Percentiles rank a stretch among this genome's conserved stretches.
Conservation (phyloP, 1,140 invertebrate species). For the Hirudo medicinalis region DNA sequence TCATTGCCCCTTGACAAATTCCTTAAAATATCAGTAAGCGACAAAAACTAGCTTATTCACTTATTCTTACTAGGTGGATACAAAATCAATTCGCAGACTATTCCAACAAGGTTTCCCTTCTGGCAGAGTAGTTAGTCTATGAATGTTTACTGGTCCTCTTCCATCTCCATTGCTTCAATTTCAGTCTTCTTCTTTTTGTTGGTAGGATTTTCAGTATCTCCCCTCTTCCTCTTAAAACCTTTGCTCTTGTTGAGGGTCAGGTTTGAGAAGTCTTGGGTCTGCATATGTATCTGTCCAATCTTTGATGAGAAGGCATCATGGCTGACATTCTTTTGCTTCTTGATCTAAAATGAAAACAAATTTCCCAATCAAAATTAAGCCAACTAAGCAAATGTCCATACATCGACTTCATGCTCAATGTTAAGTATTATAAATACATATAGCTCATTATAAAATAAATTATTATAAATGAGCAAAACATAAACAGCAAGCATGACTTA, state of each 20-base stretch:
- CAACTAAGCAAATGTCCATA: neutral
- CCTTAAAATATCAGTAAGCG: too few species aligned
- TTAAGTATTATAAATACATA: neutral
- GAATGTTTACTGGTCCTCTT: too few species aligned
- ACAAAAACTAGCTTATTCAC: too few species aligned
- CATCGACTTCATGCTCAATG: neutral
- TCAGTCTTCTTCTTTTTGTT: neutral
- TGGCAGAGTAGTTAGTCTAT: too few species aligned
- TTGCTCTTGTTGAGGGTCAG: slow-evolving; percentile 89
- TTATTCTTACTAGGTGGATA: too few species aligned
- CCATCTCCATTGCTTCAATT: neutral
- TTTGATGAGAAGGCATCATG: slow-evolving; percentile 73
- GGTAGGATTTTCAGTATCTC: slow-evolving; percentile 1
- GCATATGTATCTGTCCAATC: slow-evolving; percentile 80
- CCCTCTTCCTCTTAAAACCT: slow-evolving; percentile 49
- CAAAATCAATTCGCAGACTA: too few species aligned
- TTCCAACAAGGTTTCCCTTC: too few species aligned
- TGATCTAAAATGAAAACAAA: slow-evolving; percentile 44
- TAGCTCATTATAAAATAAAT: neutral
- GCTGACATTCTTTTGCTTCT: slow-evolving; percentile 79
- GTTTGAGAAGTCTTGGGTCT: slow-evolving; percentile 67
- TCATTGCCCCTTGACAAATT: too few species aligned
- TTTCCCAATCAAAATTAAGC: neutral
- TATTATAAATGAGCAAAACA: neutral
- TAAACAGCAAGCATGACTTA: neutral